A percentile compares a stretch with the other conserved stretches of the same genome.
Evolutionary conservation across 2,113 vertebrate genomes (phyloP).

Genomic region (Bombycilla garrulus): DNA sequence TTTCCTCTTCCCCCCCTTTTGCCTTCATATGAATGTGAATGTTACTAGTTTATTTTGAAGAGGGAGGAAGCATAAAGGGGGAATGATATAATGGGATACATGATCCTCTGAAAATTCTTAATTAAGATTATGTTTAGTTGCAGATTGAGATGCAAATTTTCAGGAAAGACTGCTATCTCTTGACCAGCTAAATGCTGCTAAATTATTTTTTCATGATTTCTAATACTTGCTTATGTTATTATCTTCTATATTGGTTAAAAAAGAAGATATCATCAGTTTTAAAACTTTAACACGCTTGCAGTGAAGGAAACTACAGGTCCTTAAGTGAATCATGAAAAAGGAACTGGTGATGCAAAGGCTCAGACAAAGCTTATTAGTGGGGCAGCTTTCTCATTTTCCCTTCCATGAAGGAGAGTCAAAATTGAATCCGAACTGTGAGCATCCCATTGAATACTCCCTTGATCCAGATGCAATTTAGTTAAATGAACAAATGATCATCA

Average conservation of each 20-base stretch:
- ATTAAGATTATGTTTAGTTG: background rate
- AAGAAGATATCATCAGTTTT: background rate
- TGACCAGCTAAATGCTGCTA: background rate
- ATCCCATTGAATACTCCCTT: background rate
- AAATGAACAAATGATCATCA: constrained; percentile 10
- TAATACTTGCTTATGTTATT: background rate
- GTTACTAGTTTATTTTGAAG: background rate
- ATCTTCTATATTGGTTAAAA: background rate
- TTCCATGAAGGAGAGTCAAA: background rate
- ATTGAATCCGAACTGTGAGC: background rate
- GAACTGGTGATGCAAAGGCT: background rate
- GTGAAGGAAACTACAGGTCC: background rate
- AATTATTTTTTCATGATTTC: background rate
- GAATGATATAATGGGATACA: background rate
- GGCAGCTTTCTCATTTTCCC: background rate
- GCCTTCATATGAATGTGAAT: background rate
- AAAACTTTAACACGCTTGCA: background rate
- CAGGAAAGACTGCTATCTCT: background rate
- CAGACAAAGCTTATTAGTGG: background rate
- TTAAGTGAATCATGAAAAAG: background rate
- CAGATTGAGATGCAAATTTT: background rate
- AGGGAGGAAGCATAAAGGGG: background rate
- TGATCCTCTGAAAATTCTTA: background rate
- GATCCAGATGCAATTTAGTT: constrained; percentile 9
- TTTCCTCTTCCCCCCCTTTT: background rate